Evolutionary conservation across 2,888 invertebrate genomes (phyloP), one percentile per base, ranked within the genome.

Genomic region (Spodoptera picta): DNA sequence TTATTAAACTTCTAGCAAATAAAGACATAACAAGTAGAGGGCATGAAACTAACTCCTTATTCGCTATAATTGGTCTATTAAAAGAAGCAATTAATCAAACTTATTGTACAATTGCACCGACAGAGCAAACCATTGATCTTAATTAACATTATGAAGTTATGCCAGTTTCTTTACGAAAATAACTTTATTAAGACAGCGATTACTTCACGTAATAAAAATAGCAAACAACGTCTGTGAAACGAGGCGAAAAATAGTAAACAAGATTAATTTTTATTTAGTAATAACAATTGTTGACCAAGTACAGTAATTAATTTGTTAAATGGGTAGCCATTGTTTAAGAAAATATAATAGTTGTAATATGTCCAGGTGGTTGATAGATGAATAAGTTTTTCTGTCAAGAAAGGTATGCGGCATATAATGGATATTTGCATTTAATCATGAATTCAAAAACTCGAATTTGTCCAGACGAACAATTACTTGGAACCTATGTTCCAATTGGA

Each of bases 21-120:
- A 7, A 36, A 6, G 36, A 36, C 36, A 27, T 7, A 36, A 60
- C 59, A 50, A 51, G 45, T 41, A 72, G 62, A 61, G 50, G 41
- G 56, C 12, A 68, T 58, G 41, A 54, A 69, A 60, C 54, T 61
- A 59, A 56, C 60, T 69, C 49, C 44, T 69, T 74, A 58, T 71
- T 66, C 55, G 62, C 72, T 60, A 78, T 86, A 86, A 88, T 87
- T 82, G 81, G 77, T 84, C 84, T 83, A 88, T 88, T 87, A 87
- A 85, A 79, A 84, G 78, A 69, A 74, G 72, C 83, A 82, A 88
- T 91, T 90, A 87, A 90, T 90, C 87, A 89, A 87, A 82, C 66
- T 72, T 57, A 61, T 73, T 66, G 62, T 51, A 56, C 73, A 75
- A 73, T 60, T 71, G 60, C 69, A 62, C 49, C 51, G 48, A 65